Conservation (phyloP, 2,888 invertebrate genomes). For the Drosophila tanythrix region DNA sequence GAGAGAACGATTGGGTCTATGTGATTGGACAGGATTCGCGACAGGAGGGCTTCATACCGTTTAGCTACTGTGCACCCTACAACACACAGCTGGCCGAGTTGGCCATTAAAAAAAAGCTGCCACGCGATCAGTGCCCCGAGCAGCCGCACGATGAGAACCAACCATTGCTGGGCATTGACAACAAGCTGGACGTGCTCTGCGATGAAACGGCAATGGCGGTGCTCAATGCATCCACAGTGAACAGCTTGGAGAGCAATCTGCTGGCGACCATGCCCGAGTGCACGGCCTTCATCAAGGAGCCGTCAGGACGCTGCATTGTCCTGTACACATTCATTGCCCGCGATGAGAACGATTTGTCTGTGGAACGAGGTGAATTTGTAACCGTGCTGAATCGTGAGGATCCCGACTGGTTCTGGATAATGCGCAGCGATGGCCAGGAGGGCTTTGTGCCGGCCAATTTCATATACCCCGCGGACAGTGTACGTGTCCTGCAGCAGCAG, state of each 20-base stretch:
- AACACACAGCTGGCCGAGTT: constrained; percentile 91
- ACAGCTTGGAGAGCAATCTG: constrained; percentile 83
- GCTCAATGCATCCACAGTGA: constrained; percentile 60
- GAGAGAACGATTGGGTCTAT: constrained; percentile 99
- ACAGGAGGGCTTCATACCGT: constrained; percentile 97
- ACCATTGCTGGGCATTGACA: constrained; percentile 69
- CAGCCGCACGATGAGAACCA: constrained; percentile 72
- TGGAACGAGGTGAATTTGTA: constrained; percentile 97
- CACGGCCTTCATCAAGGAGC: constrained; percentile 91
- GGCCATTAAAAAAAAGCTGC: constrained; percentile 94
- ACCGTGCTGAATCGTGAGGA: constrained; percentile 97
- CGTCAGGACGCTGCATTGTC: constrained; percentile 95
- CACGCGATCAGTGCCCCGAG: constrained; percentile 86
- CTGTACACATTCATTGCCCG: constrained; percentile 96
- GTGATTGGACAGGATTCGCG: constrained; percentile 95
- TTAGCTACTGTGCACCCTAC: constrained; percentile 95
- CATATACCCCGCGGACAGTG: constrained; percentile 95
- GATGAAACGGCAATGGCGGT: constrained; percentile 73
- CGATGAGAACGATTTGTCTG: constrained; percentile 97
- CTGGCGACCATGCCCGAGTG: constrained; percentile 86
- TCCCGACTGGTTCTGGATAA: constrained; percentile 98
- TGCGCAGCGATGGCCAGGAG: constrained; percentile 95
- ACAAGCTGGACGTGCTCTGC: constrained; percentile 77
- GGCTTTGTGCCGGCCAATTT: constrained; percentile 98
- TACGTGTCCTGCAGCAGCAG: constrained; percentile 82